Percentiles rank a stretch among this genome's conserved stretches.
phyloP scores from a whole-genome alignment of 2,113 vertebrate species.

The Pavo muticus region DNA sequence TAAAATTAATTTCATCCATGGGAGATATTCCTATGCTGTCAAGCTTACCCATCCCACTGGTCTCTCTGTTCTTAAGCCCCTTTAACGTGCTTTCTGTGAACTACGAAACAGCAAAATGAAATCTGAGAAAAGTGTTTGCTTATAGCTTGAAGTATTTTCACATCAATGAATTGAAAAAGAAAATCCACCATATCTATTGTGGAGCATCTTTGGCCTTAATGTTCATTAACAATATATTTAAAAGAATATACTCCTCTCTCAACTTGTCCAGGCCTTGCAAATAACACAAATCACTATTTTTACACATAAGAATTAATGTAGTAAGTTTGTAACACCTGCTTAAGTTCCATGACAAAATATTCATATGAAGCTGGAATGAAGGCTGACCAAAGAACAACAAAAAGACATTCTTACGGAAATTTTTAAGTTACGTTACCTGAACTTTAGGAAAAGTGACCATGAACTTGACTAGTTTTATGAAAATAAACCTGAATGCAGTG shows the following conservation, averaged over 20 bases:
- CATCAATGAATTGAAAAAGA: conserved; percentile 9
- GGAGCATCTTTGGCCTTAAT: neutral
- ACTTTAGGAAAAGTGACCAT: neutral
- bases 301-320: neutral
- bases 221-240: neutral
- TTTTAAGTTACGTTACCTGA: neutral
- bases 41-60: neutral
- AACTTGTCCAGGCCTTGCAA: neutral
- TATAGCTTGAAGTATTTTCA: conserved; percentile 19
- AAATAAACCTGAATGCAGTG: neutral
- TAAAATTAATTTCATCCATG: conserved; percentile 51
- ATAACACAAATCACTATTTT: neutral
- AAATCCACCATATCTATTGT: neutral
- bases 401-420: neutral
- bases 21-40: conserved; percentile 1
- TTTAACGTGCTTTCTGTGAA: neutral
- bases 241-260: neutral
- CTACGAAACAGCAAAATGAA: neutral
- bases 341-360: neutral
- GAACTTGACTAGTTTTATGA: neutral
- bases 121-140: neutral
- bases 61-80: neutral
- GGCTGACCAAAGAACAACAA: neutral
- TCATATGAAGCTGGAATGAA: neutral
- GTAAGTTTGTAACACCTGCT: neutral